These are phyloP conservation scores for Macrosteles quadrilineatus DNA, from an alignment of 1,140 invertebrate species.

Conservation along the genomic window DNA sequence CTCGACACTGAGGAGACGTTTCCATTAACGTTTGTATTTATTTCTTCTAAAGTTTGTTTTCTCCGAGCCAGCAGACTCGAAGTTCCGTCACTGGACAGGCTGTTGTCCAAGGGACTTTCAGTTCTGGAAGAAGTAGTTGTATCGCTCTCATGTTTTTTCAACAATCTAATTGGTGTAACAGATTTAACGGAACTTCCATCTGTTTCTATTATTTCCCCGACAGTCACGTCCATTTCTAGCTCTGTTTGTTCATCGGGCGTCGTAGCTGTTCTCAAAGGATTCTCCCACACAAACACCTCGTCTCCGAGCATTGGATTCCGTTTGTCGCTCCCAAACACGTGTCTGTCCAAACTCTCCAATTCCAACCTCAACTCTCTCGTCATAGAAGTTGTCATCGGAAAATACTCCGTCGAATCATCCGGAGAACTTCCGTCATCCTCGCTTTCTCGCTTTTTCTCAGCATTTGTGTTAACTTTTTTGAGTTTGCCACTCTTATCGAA, in stretches of 20 bases:
- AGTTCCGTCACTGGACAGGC: conserved; percentile 13
- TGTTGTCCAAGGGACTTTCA: conserved; percentile 32
- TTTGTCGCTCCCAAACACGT: conserved; percentile 61
- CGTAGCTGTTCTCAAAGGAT: conserved; percentile 61
- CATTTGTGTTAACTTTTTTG: conserved; percentile 46
- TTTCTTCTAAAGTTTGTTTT: conserved; percentile 33
- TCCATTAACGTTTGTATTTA: conserved; percentile 22
- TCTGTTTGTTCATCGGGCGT: conserved; percentile 70
- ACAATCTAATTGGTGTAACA: conserved; percentile 59
- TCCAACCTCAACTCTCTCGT: conserved; percentile 77
- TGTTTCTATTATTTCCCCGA: conserved; percentile 37
- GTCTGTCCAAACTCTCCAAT: conserved; percentile 76
- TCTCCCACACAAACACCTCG: conserved; percentile 76
- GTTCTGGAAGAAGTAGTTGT: conserved; percentile 54
- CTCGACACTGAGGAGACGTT: conserved; percentile 18
- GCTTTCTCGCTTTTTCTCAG: conserved; percentile 46
- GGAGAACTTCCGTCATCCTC: conserved; percentile 59
- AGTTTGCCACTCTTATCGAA: conserved; percentile 54
- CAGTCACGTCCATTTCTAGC: conserved; percentile 58
- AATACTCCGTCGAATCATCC: conserved; percentile 78
- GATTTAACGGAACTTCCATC: conserved; percentile 55
- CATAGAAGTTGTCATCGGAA: conserved; percentile 83
- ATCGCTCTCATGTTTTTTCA: conserved; percentile 59
- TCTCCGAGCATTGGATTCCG: conserved; percentile 46
- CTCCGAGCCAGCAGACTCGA: conserved; percentile 32